phyloP scores from a whole-genome alignment of 2,113 vertebrate species.

The Oryzias javanicus region DNA sequence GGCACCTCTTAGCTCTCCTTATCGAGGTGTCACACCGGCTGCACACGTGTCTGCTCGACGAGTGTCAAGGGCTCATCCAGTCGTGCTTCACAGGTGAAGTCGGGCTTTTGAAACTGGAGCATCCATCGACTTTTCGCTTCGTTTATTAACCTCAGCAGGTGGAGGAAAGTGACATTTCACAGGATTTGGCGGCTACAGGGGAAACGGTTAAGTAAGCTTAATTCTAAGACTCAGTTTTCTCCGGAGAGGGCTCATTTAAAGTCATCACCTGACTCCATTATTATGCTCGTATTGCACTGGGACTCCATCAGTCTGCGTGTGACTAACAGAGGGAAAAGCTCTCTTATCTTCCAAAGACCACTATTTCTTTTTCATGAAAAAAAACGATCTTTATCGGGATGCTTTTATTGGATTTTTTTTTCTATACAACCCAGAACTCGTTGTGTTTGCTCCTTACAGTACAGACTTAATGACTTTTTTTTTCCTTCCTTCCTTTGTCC shows the following conservation, averaged over 20 bases:
- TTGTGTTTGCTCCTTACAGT: slow-evolving; percentile 32
- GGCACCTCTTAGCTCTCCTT: slow-evolving; percentile 17
- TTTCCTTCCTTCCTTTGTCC: neutral
- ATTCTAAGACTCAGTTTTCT: slow-evolving; percentile 28
- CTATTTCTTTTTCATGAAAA: slow-evolving; percentile 47
- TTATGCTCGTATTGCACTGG: slow-evolving; percentile 18
- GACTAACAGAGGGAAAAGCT: slow-evolving; percentile 38
- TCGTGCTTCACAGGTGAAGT: slow-evolving; percentile 45
- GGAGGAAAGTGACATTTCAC: neutral
- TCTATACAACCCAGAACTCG: slow-evolving; percentile 43
- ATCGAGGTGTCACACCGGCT: slow-evolving; percentile 30
- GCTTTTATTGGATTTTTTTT: slow-evolving; percentile 40
- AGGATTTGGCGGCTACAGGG: slow-evolving; percentile 2
- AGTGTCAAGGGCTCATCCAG: slow-evolving; percentile 33
- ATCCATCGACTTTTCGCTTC: slow-evolving; percentile 17
- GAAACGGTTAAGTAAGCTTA: slow-evolving; percentile 35
- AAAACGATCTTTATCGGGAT: slow-evolving; percentile 51
- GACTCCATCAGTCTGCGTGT: slow-evolving; percentile 16
- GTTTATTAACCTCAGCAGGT: slow-evolving; percentile 21
- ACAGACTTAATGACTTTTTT: slow-evolving; percentile 5
- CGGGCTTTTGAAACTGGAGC: slow-evolving; percentile 31
- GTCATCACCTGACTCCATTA: slow-evolving; percentile 17
- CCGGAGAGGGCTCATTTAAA: slow-evolving; percentile 32
- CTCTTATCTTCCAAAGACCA: slow-evolving; percentile 54
- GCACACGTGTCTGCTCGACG: slow-evolving; percentile 13